Base-by-base conservation (phyloP, 2,888 invertebrate species). In the Heliconius erato region DNA sequence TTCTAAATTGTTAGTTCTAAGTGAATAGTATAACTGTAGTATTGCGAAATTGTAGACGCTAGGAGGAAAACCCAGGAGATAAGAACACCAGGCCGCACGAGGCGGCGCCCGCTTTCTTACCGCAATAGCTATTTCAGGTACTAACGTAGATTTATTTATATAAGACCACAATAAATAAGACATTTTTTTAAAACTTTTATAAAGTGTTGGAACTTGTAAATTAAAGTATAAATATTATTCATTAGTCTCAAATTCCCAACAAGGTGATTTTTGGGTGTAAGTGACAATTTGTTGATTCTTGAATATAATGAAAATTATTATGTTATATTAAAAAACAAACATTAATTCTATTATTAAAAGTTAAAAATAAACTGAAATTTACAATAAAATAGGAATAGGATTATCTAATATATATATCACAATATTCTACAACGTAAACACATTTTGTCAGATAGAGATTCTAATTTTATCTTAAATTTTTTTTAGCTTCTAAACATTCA, bases 31-130 rank as follows among this genome's bases (percentile, higher is more conserved):
- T 26, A n/a, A 78, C 4, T 54, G 54, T 54, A 54, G 49, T 59
- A 40, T 80, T 77, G 59, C 54, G 76, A 65, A 77, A 81, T 54
- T 44, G 19, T 59, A 81, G 69, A 81, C 23, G 80, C 32, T 44
- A 40, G 68, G 69, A 32, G 76, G 40, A 77, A 81, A 69, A 63
- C 77, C 81, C 69, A 40, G 63, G 81, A 81, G 77, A 77, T 65
- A 49, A n/a, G 54, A 71, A 4, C 19, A 71, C 16, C 63, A 65
- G n/a, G 32, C 19, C 19, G 71, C 81, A 78, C 77, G 77, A 78
- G 71, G 49, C 81, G 26, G 59, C 32, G 23, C 69, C 67, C 63
- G 67, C 40, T 67, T 65, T 5, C n/a, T 78, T 16, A 44, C 28
- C 67, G 44, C 49, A 49, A 78, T 67, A 78, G 6, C 65, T 78